Evolutionary conservation across 2,113 vertebrate genomes (phyloP).

Genomic region (Hystrix brachyura): DNA sequence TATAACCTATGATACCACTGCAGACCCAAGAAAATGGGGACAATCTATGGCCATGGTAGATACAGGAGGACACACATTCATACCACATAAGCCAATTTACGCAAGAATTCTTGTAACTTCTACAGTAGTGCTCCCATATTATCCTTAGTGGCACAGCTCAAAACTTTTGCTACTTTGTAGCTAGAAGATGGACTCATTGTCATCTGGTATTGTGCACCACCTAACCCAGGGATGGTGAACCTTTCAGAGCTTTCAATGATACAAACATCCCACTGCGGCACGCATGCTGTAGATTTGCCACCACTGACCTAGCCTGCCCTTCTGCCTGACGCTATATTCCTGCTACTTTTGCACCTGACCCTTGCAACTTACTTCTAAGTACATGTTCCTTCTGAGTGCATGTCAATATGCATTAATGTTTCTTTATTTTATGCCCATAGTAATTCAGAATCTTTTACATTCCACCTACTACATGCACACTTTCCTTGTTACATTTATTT

Average conservation of each 20-base stretch:
- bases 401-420: not conserved
- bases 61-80: not conserved
- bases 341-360: not conserved
- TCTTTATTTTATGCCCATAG: rapidly evolving
- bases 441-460: not conserved
- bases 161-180: not conserved
- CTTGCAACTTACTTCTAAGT: not conserved
- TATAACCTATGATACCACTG: not conserved
- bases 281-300: not conserved
- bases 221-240: not conserved
- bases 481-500: not conserved
- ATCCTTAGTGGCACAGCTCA: not conserved
- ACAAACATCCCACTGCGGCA: too few relatives aligned
- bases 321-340: not conserved
- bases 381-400: not conserved
- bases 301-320: not conserved
- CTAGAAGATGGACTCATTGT: not conserved
- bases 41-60: not conserved
- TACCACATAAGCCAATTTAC: not conserved
- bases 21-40: not conserved
- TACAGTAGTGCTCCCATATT: not conserved
- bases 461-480: not conserved
- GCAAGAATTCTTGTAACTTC: not conserved
- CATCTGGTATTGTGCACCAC: not conserved
- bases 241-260: not conserved